Base-by-base conservation (phyloP, 2,113 vertebrate species). In the Diphyllodes magnificus region DNA sequence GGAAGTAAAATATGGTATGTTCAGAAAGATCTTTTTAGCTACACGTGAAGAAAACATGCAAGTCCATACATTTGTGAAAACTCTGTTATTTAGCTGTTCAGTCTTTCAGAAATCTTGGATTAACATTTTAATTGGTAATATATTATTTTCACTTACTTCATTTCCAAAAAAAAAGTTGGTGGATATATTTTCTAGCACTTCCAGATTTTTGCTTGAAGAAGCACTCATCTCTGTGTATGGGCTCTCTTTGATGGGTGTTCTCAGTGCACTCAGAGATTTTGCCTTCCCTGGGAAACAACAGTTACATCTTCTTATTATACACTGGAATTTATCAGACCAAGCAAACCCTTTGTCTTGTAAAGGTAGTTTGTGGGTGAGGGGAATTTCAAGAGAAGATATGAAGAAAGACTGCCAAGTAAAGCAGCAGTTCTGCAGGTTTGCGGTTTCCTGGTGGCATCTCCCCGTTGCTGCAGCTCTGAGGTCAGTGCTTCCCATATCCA, bases 161-260 rank as follows among this genome's bases (percentile, higher is more conserved):
- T 99, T 99, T 93, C 99, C 99, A 61, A 98, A 93, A 47, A 98
- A 99, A 82, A 99, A 97, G 59, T 95, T 97, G 2, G 98, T 98
- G 87, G 98, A 98, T 96, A 99, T 96, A 44, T 97, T 97, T 4
- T 98, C 92, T 78, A 98, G 92, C 3, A 76, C 35, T 57, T 93
- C 97, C 39, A 97, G 93, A 13, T 95, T 82, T 92, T 98, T 98
- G 80, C 77, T 92, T n/a, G 98, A 94, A 10, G 96, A 96, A 42
- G 68, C 25, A 28, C 87, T 96, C 82, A 98, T 97, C 37, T 97
- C 95, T 14, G 93, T 93, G 68, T 97, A 98, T 3, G 96, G 96
- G 7, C 90, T 88, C 13, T 86, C 49, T 70, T 95, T 94, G 66
- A 77, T 57, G 3, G 77, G 5, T 9, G 64, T 77, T 11, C 82